Base-by-base conservation (phyloP, 2,113 vertebrate genomes). In the Parotia lawesii region DNA sequence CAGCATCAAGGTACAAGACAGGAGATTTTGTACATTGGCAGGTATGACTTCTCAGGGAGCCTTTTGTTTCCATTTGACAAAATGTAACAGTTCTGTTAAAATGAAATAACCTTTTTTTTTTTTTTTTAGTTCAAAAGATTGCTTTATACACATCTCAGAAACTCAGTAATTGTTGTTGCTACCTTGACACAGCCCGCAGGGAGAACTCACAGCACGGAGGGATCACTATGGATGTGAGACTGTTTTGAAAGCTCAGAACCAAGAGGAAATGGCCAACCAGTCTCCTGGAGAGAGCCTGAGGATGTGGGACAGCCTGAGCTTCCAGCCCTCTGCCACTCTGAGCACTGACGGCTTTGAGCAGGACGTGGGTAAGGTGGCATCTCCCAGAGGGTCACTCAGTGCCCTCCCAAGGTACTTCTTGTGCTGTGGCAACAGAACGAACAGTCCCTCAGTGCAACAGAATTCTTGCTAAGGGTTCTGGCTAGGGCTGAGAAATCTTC, bases 301-400 rank as follows among this genome's bases (percentile, higher is more conserved):
- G 66, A 87, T 25, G 9, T 23, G 6, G 4, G 23, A n/a, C 38
- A 56, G 65, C 70, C 65, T 15, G 50, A 31, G 8, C 12, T 33
- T 57, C 17, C 90, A 90, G 58, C 77, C 56, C 25, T 27, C 23
- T 21, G 50, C 51, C 9, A 0, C 82, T 28, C 72, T 6, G 50
- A 60, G 73, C 48, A 8, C 45, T 27, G 38, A 17, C 4, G 0
- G 58, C 79, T 54, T 31, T 16, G 35, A 92, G 69, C 57, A 35
- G 37, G 13, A 85, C 44, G 19, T 54, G 6, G 95, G 96, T 96
- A 96, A 96, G 95, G 31, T 72, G 78, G 48, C 60, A 11, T 64
- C 77, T 57, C 78, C 84, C 27, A 1, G 5, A 19, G 51, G 6
- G 27, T 38, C 61, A 18, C 66, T 66, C 17, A 0, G 28, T 56